Evolutionary conservation across 2,888 invertebrate genomes (phyloP).

Genomic region (Brachylomia viminalis): DNA sequence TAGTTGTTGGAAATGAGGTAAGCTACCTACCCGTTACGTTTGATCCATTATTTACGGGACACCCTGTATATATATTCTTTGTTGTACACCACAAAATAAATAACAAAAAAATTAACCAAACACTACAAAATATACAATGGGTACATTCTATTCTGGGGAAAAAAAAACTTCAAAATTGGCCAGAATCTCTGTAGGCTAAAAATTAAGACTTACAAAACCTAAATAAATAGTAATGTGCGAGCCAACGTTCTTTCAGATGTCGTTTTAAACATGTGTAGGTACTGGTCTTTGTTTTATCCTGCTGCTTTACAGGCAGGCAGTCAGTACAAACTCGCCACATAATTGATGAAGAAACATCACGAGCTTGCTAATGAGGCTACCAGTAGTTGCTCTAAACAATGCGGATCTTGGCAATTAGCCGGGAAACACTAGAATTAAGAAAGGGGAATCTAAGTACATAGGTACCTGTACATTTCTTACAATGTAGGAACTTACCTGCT

Average conservation of each 20-base stretch:
- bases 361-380: slow-evolving; percentile 56
- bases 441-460: slow-evolving; percentile 10
- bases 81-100: too few relatives aligned
- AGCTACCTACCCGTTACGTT: too few relatives aligned
- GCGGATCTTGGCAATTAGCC: slow-evolving; percentile 63
- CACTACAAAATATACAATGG: too few relatives aligned
- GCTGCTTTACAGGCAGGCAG: not conserved
- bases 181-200: not conserved
- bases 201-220: too few relatives aligned
- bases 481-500: not conserved
- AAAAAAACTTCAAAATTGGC: not conserved
- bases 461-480: slow-evolving; percentile 12
- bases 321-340: slow-evolving; percentile 33
- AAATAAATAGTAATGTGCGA: not conserved
- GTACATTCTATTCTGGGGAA: not conserved
- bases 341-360: slow-evolving; percentile 59
- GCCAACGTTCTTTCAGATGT: not conserved
- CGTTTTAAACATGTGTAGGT: not conserved
- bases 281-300: not conserved
- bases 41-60: too few relatives aligned
- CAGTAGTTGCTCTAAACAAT: slow-evolving; percentile 48
- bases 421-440: slow-evolving; percentile 52
- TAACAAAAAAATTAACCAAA: too few relatives aligned
- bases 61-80: too few relatives aligned
- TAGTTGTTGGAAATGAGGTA: too few relatives aligned